These are phyloP conservation scores for Perognathus longimembris DNA, from an alignment of 2,113 vertebrate genomes.

Conservation along the genomic window DNA sequence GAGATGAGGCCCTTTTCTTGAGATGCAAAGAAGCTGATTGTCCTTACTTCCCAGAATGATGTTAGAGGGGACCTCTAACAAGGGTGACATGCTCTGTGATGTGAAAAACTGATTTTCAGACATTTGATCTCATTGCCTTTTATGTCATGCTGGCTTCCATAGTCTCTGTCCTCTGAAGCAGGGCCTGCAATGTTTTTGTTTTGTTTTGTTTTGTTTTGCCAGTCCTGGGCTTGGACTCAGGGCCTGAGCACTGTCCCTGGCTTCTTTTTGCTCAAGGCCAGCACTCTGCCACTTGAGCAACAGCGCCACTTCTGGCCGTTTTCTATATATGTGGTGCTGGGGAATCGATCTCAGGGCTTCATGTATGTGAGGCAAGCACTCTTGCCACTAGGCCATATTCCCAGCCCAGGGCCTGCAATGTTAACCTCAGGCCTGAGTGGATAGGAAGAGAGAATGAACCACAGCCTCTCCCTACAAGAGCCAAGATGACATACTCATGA, in stretches of 20 bases:
- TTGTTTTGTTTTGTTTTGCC: no score
- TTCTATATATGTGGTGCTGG: no score
- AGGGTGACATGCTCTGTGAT: not conserved
- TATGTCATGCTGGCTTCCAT: not conserved
- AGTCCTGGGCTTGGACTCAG: no score
- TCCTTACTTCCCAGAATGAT: not conserved
- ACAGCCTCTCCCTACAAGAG: not conserved
- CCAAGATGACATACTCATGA: rapidly evolving
- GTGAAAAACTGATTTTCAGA: not conserved
- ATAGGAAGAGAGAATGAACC: not conserved
- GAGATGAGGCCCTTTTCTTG: not conserved
- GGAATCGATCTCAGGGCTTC: no score
- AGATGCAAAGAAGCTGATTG: not conserved
- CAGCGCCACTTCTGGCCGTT: no score
- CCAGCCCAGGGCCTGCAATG: not conserved
- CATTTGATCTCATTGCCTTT: not conserved
- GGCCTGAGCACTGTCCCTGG: no score
- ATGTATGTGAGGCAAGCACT: no score
- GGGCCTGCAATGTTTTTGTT: not conserved
- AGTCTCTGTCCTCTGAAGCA: not conserved
- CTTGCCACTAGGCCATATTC: no score
- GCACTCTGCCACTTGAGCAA: no score
- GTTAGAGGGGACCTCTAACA: not conserved
- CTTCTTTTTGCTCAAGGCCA: no score
- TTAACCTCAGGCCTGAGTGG: not conserved